Evolutionary conservation across 2,797 vertebrate species (phyloP), one percentile per base, ranked within the genome.

Genomic region (Perodicticus potto): DNA sequence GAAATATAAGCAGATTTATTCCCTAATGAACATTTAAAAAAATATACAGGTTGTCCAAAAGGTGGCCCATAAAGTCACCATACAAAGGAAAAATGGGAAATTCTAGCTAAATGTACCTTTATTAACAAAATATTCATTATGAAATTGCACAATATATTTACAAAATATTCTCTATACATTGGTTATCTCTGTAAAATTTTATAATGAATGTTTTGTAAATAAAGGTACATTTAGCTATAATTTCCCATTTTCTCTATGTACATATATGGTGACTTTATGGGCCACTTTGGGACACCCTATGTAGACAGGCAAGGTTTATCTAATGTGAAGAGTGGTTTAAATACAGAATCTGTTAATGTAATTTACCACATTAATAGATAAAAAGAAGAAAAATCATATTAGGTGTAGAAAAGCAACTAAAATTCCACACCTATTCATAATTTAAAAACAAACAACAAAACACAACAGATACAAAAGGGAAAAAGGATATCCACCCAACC

Each of bases 381-480:
- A 89, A 93, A 92, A 92, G 57, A 7, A 86, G 80, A 65, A 89
- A 94, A 95, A 49, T 2, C 61, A 86, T 59, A 32, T 92, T 83
- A 73, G 45, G n/a, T 92, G 32, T 82, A 90, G 55, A 86, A 65
- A 87, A 86, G 10, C 23, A 89, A 92, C 22, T 76, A 76, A 82
- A 89, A 89, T 74, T 89, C n/a, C 73, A 77, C 19, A 90, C 3
- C 3, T 37, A 70, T 78, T 92, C 80, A 82, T 73, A 73, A 83
- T 63, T 93, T 89, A 70, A 89, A 86, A 94, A 78, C 14, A 76
- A 85, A 92, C 45, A 80, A 91, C n/a, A 96, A 93, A 91, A 82
- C 20, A 77, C 40, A 96, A 78, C 7, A 53, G 27, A 32, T 67
- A 90, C 5, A 59, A 27, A 86, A 43, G 32, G 72, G 37, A 53